Evolutionary conservation across 2,113 vertebrate species (phyloP), one percentile per base, ranked within the genome.

Genomic region (Sceloporus undulatus): DNA sequence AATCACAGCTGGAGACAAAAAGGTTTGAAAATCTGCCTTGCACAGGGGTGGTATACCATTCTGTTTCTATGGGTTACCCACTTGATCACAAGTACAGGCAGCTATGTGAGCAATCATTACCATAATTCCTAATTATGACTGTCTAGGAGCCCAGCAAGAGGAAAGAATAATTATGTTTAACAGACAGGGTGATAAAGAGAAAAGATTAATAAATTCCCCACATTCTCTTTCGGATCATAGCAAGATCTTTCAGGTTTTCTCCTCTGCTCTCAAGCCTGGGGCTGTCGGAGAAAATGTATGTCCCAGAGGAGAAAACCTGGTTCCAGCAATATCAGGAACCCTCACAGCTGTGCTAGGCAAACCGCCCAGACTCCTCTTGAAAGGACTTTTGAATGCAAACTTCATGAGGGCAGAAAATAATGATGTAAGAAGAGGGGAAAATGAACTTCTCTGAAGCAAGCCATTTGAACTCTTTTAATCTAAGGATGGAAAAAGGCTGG

Each of bases 121-220:
- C 92, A 88, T 96, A 95, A 96, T 95, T 96, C 89, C 92, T 95
- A 95, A 96, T 95, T 95, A 95, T 92, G 92, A 93, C 90, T 96
- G 80, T 94, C 95, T 94, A 95, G 91, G 96, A 94, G 91, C 90
- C 88, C 85, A 74, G 29, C 87, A 96, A 96, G 91, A 95, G 74
- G 81, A 90, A 85, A 89, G 91, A 93, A 93, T 91, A 97, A 97
- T 96, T 95, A 94, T 82, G 68, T 94, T 95, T 93, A 95, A 95
- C 88, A 93, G 90, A 87, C 90, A 92, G 90, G 94, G 76, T 79
- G 88, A 95, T 93, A 92, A 91, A 96, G 88, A 93, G 34, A 91
- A 90, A 92, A 95, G 95, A 93, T 94, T 85, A 95, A 93, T 93
- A 85, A 87, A 87, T 94, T 90, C 91, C 91, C 66, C 78, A 85